These are phyloP conservation scores for Hydrophis major DNA, from an alignment of 2,797 vertebrate species.

Conservation along the genomic window DNA sequence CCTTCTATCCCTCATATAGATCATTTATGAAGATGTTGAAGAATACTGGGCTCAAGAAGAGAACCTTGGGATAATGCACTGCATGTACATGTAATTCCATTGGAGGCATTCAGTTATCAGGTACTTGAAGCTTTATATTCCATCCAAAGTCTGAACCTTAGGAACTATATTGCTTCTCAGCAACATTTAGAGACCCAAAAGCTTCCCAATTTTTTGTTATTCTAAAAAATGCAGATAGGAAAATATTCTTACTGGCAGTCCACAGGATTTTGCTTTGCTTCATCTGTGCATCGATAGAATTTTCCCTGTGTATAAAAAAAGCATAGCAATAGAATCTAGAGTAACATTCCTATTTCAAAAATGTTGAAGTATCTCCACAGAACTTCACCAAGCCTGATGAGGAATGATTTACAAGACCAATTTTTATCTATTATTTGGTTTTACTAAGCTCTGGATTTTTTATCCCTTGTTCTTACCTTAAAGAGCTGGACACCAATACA, in stretches of 20 bases:
- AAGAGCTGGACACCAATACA: conserved; percentile 98
- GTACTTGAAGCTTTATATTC: neutral
- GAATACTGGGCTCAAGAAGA: neutral
- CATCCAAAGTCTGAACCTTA: neutral
- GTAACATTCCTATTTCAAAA: neutral
- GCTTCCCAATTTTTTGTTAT: neutral
- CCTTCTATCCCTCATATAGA: no score
- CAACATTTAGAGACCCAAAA: neutral
- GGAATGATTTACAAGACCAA: neutral
- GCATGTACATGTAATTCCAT: neutral
- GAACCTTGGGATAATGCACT: neutral
- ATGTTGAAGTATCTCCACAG: neutral
- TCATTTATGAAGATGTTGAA: neutral
- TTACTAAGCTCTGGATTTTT: neutral
- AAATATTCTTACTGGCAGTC: conserved; percentile 88
- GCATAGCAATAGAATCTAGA: conserved; percentile 29
- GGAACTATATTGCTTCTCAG: neutral
- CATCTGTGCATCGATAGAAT: conserved; percentile 96
- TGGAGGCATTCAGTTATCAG: neutral
- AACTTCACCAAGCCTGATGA: neutral
- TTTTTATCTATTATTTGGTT: neutral
- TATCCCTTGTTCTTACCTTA: conserved; percentile 78
- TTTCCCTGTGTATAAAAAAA: conserved; percentile 83
- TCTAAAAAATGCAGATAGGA: conserved; percentile 23
- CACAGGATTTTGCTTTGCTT: conserved; percentile 89